Base-by-base conservation (phyloP, 2,797 vertebrate species). In the Vireo griseus region DNA sequence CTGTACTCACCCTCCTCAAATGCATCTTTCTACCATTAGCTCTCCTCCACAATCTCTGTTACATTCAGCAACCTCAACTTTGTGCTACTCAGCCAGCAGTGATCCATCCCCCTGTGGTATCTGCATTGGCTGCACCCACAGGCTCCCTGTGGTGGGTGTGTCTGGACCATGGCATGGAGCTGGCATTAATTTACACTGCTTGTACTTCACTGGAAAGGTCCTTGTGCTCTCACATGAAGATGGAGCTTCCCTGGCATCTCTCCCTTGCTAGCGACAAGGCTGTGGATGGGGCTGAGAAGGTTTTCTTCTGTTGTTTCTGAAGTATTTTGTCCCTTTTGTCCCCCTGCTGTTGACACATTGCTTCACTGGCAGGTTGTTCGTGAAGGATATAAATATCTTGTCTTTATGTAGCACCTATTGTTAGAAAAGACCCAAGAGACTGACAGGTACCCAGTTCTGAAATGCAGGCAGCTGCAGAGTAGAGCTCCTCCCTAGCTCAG, bases 401-500 rank as follows among this genome's bases (percentile, higher is more conserved):
- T 40, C 19, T 94, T 87, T 76, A 44, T 10, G 8, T 66, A 89
- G 81, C 81, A 91, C 72, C 75, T 77, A 61, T 77, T 3, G 4
- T 89, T 65, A 54, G 42, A 89, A 79, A 63, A 29, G 45, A 73
- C 12, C 21, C 10, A 3, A 66, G 48, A n/a, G 44, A 61, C 35
- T 52, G 61, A 28, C 8, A 10, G 0, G 5, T 54, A 52, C 44
- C 42, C 52, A 67, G 68, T 40, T 82, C 44, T 37, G 35, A 82
- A 95, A 77, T 52, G 75, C 45, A 78, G 33, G 28, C 19, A 5
- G 2, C 42, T 59, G 26, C 73, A 90, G 58, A 92, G 73, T 35
- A 68, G 55, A 95, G 65, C 74, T 93, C 80, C 75, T 92, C 63
- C 69, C 63, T 42, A 72, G 31, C 52, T 92, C 45, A 37, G 37